Evolutionary conservation across 2,797 vertebrate species (phyloP).

Genomic region (Sebastes oblongus): DNA sequence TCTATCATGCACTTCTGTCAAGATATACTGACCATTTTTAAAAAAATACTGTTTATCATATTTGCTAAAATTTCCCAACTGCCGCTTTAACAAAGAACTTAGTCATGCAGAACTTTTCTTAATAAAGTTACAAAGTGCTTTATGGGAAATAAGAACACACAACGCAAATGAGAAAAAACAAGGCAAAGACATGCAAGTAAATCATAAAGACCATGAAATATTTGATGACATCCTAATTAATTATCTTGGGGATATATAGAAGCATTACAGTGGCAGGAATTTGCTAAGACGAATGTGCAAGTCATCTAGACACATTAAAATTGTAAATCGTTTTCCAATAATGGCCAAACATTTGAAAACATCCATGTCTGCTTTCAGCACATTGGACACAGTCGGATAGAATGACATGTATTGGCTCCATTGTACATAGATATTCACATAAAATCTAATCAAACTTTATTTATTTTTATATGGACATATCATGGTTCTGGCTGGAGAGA

Average conservation of each 20-base stretch:
- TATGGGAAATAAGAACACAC: not conserved
- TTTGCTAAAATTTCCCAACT: too few relatives aligned
- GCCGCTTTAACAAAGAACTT: not conserved
- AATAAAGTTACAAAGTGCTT: not conserved
- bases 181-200: not conserved
- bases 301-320: not conserved
- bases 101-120: not conserved
- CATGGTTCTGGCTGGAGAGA: too few relatives aligned
- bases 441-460: not conserved
- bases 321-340: not conserved
- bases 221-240: not conserved
- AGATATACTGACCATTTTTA: too few relatives aligned
- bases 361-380: not conserved
- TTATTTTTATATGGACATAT: not conserved
- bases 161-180: not conserved
- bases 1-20: too few relatives aligned
- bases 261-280: not conserved
- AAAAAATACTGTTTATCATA: too few relatives aligned
- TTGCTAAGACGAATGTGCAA: not conserved
- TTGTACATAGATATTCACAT: not conserved
- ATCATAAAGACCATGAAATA: not conserved
- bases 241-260: not conserved
- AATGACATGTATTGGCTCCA: not conserved
- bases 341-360: too few relatives aligned
- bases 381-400: not conserved